Percentiles rank a stretch among this genome's conserved stretches.
These are phyloP conservation scores for Syrista parreyssii DNA, from an alignment of 2,888 invertebrate species.

Conservation along the genomic window DNA sequence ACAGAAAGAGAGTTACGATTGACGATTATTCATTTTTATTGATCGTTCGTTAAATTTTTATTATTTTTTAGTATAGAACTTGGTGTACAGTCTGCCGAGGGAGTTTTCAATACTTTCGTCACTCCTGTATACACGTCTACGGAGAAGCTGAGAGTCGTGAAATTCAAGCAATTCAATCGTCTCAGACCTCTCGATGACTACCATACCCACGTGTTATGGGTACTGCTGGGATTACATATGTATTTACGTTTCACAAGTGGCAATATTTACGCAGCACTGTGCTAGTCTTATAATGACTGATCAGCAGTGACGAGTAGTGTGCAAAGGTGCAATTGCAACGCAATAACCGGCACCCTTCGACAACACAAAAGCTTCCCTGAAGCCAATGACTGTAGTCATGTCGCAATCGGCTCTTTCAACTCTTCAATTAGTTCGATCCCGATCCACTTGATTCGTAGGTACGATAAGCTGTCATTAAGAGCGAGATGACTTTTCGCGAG, in stretches of 20 bases:
- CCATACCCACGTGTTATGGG: neutral
- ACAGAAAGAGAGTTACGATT: neutral
- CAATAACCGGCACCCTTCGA: conserved; percentile 30
- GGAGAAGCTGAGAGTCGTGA: neutral
- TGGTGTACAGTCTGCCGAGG: too few species aligned
- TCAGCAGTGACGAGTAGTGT: neutral
- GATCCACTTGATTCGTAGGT: neutral
- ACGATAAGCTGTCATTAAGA: neutral
- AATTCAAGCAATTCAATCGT: neutral
- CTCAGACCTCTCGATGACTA: neutral
- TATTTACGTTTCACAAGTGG: conserved; percentile 19
- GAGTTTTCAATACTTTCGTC: neutral
- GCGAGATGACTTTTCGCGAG: too few species aligned
- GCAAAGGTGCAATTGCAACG: neutral
- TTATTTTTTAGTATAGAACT: neutral
- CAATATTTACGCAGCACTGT: conserved; percentile 30
- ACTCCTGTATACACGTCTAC: neutral
- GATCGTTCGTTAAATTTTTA: neutral
- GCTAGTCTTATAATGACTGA: neutral
- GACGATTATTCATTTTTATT: neutral
- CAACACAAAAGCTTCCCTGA: conserved; percentile 29
- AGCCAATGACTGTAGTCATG: conserved; percentile 23
- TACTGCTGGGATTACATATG: neutral
- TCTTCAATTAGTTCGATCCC: neutral
- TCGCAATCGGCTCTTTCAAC: conserved; percentile 20